Base-by-base conservation (phyloP, 2,113 vertebrate species). In the Phocoena phocoena region DNA sequence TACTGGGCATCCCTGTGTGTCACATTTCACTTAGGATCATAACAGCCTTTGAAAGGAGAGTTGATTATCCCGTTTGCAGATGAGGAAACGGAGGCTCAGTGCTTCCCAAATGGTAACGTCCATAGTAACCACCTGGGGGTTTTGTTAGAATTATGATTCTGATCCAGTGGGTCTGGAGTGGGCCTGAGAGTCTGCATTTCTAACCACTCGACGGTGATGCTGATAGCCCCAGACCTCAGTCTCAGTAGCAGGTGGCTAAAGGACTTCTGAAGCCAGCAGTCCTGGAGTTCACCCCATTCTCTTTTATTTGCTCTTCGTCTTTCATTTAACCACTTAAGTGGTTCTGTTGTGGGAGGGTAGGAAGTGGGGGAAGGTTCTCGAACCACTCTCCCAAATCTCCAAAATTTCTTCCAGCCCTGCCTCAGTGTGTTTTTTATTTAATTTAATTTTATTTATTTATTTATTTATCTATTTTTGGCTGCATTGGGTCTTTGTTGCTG, bases 231-330 rank as follows among this genome's bases (percentile, higher is more conserved):
- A 62, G 23, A 6, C 41, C 47, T 26, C 13, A 1, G 14, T 18
- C 25, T 13, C 17, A 53, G 12, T 3, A 21, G 0, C 18, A 67
- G 58, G 63, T 9, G 90, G 38, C n/a, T 55, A 3, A 71, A 47
- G 9, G 81, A 71, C 9, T 36, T 33, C 67, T 3, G 6, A 50
- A 91, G 23, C 26, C 33, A 15, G 15, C 14, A 6, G 26, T 63
- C 1, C 18, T 33, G 41, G 31, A 47, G 3, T 20, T 36, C 1
- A 3, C 8, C 4, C 23, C 53, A n/a, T 4, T 26, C 44, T 36
- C 60, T 68, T 44, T 33, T 26, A 38, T 47, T 74, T 41, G 58
- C 55, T 58, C 11, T 38, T 62, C n/a, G 28, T 23, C 53, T 93
- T 79, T 58, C 41, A 23, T 55, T n/a, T 28, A 79, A 53, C 20